Evolutionary conservation across 2,113 vertebrate species (phyloP), one percentile per base, ranked within the genome.

Genomic region (Bubalus kerabau): DNA sequence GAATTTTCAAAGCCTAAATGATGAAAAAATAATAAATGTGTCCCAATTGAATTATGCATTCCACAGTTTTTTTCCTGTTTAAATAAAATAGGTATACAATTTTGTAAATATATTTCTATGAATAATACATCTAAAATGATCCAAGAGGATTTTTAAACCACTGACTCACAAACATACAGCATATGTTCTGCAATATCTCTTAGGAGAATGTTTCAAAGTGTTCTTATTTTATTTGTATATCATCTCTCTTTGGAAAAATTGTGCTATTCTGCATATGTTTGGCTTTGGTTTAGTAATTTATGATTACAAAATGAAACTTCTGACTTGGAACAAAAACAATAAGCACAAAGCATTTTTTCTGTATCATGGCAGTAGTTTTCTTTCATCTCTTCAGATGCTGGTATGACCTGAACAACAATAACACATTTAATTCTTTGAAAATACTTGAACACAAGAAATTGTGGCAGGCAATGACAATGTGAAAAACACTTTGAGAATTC

Each of bases 181-280:
- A 90, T 91, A 88, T 92, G 89, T 90, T 97, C 14, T 59, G 24
- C 46, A n/a, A 78, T 43, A 83, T 64, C 59, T 96, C 83, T 83
- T 74, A 88, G 64, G 82, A 91, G 23, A 86, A 32, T 85, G 11
- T 48, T 97, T 97, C 48, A 87, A 93, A 84, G 19, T 84, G 17
- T 97, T 94, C 48, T 82, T 82, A 76, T 87, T 95, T 92, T 83
- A 81, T 95, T 96, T 96, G 30, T 92, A 50, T 87, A 91, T n/a
- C 24, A 93, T 83, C 13, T 96, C 17, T 94, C 11, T 62, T 95
- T 92, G 30, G 46, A 86, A 95, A 92, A 95, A 92, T 21, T 48
- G 26, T 90, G 24, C 16, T 93, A 26, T 71, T 87, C n/a, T 87
- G 43, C n/a, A 40, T 95, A 50, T 32, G 7, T 71, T 96, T 95